These are phyloP conservation scores for Dendronephthya gigantea DNA, from an alignment of 64 coral and sea anemone species.

Conservation along the genomic window DNA sequence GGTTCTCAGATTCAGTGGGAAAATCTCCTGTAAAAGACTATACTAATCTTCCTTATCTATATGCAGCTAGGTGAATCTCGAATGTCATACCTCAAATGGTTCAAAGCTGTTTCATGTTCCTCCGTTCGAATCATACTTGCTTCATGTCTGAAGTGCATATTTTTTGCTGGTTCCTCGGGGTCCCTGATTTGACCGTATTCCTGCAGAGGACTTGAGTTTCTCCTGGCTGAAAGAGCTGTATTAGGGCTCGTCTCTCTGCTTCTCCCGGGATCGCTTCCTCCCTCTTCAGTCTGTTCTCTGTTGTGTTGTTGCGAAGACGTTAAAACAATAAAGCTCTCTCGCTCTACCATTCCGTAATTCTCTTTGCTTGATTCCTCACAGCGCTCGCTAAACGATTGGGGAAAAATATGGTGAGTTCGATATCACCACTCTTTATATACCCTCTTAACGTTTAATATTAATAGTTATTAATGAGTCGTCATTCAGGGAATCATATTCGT, in stretches of 20 bases:
- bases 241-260: background rate
- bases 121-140: background rate
- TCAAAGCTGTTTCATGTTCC: background rate
- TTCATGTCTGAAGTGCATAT: background rate
- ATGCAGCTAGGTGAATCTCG: background rate
- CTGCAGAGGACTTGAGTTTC: background rate
- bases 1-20: too few relatives aligned
- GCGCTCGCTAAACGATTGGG: background rate
- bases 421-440: background rate
- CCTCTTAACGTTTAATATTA: background rate
- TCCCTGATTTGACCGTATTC: background rate
- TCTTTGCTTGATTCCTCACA: background rate
- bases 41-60: background rate
- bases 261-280: background rate
- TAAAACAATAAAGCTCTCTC: background rate
- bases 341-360: background rate
- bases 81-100: background rate
- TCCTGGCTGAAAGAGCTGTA: background rate
- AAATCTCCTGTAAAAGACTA: too few relatives aligned
- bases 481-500: background rate
- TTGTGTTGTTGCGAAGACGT: background rate
- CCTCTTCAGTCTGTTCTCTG: too few relatives aligned
- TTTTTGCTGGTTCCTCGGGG: background rate
- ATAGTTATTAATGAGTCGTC: background rate
- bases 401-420: background rate